These are phyloP conservation scores for Cepphus grylle DNA, from an alignment of 2,113 vertebrate genomes.

Conservation along the genomic window DNA sequence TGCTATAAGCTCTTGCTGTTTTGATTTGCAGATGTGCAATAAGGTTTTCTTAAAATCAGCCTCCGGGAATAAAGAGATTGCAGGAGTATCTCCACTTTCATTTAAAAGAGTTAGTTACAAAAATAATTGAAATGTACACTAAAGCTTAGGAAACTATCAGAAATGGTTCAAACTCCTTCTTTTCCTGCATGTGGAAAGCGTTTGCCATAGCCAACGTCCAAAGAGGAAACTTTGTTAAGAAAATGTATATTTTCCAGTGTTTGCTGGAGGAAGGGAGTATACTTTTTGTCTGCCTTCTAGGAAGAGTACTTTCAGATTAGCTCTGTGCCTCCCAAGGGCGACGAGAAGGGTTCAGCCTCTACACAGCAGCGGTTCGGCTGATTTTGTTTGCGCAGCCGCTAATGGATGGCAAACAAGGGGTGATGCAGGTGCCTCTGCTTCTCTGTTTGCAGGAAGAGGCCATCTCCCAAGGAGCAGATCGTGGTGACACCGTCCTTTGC, in stretches of 20 bases:
- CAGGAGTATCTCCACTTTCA: neutral
- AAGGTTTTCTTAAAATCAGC: neutral
- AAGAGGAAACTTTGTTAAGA: neutral
- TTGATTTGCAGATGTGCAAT: neutral
- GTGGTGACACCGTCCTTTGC: slow-evolving; percentile 85
- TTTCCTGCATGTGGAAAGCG: neutral
- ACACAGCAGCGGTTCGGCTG: neutral
- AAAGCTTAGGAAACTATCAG: neutral
- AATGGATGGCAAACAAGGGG: neutral
- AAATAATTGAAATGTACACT: neutral
- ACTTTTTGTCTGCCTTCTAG: neutral
- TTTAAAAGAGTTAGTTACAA: neutral
- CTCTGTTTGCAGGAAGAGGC: slow-evolving; percentile 70
- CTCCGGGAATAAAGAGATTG: neutral
- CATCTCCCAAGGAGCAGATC: slow-evolving; percentile 76
- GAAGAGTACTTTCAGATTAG: neutral
- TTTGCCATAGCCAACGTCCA: neutral
- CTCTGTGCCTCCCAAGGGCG: neutral
- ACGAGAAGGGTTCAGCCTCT: neutral
- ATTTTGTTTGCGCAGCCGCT: neutral
- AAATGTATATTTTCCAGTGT: neutral
- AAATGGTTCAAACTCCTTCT: neutral
- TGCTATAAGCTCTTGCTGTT: neutral
- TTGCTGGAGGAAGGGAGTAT: neutral
- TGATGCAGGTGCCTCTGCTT: neutral